These are phyloP conservation scores for Perizoma flavofasciatum DNA, from an alignment of 2,888 invertebrate species.

Conservation along the genomic window DNA sequence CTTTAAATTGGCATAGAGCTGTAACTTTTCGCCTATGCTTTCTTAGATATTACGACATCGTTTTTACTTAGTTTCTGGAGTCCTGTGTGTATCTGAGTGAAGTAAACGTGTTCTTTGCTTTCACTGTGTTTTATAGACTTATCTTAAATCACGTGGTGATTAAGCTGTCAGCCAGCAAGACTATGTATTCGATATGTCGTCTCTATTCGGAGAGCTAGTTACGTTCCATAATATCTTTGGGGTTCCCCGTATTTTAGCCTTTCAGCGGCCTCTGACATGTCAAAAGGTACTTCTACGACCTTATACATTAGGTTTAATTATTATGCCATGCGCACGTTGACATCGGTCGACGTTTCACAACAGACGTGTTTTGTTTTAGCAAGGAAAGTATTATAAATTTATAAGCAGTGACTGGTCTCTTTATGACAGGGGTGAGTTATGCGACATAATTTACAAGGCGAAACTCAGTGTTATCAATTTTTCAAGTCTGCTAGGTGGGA, in stretches of 20 bases:
- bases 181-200: not conserved
- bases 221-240: not conserved
- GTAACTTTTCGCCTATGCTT: no score
- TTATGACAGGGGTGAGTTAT: constrained; percentile 4
- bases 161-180: no score
- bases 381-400: constrained; percentile 1
- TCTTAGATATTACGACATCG: no score
- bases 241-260: not conserved
- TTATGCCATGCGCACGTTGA: constrained; percentile 18
- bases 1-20: no score
- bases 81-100: no score
- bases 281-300: constrained; percentile 12
- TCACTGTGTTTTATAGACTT: no score
- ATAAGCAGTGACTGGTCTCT: constrained; percentile 1
- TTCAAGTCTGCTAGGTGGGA: no score
- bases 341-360: constrained; percentile 15
- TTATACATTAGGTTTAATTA: constrained; percentile 19
- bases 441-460: no score
- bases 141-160: no score
- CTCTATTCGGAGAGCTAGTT: not conserved
- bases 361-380: constrained; percentile 10
- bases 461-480: no score
- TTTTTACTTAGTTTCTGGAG: no score
- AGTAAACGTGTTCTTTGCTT: no score
- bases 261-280: constrained; percentile 9